Conservation (phyloP, 2,797 vertebrate genomes). For the Sebastes glaucus region DNA sequence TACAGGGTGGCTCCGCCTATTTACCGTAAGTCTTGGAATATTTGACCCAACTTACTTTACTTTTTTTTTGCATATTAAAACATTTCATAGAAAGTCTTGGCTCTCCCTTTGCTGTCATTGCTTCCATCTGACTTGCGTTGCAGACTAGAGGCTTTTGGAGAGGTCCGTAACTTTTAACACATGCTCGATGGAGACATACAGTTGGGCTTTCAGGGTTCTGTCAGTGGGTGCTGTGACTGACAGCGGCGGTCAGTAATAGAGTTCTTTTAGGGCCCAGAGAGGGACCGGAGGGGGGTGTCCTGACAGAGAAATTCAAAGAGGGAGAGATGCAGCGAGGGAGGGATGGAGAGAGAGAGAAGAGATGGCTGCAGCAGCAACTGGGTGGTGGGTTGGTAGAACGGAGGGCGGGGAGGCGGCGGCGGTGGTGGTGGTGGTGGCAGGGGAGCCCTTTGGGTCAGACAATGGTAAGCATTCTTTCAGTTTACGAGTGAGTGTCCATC, state of each 20-base stretch:
- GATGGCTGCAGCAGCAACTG: constrained; percentile 77
- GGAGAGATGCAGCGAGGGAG: constrained; percentile 61
- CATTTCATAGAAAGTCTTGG: constrained; percentile 27
- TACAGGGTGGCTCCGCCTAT: constrained; percentile 97
- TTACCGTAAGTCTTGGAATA: constrained; percentile 91
- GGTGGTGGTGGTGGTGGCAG: constrained; percentile 76
- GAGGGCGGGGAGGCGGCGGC: constrained; percentile 69
- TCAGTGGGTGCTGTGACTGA: constrained; percentile 74
- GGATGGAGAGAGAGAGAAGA: constrained; percentile 62
- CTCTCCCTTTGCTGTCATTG: constrained; percentile 33
- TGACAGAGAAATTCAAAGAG: constrained; percentile 74
- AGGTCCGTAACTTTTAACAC: constrained; percentile 49
- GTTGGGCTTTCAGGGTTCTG: constrained; percentile 69
- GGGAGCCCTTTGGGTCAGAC: constrained; percentile 87
- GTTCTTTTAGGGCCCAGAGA: constrained; percentile 78
- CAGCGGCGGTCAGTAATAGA: constrained; percentile 77
- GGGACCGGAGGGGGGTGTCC: constrained; percentile 64
- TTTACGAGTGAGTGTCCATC: constrained; percentile 98
- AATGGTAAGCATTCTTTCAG: constrained; percentile 94
- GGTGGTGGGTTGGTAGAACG: constrained; percentile 80
- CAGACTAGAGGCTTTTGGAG: constrained; percentile 23
- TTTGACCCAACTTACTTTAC: constrained; percentile 15
- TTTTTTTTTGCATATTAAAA: constrained; percentile 18
- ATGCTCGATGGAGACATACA: constrained; percentile 76
- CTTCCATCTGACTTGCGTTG: constrained; percentile 45